These are phyloP conservation scores for Ginglymostoma cirratum DNA, from an alignment of 2,113 vertebrate species.

Conservation along the genomic window DNA sequence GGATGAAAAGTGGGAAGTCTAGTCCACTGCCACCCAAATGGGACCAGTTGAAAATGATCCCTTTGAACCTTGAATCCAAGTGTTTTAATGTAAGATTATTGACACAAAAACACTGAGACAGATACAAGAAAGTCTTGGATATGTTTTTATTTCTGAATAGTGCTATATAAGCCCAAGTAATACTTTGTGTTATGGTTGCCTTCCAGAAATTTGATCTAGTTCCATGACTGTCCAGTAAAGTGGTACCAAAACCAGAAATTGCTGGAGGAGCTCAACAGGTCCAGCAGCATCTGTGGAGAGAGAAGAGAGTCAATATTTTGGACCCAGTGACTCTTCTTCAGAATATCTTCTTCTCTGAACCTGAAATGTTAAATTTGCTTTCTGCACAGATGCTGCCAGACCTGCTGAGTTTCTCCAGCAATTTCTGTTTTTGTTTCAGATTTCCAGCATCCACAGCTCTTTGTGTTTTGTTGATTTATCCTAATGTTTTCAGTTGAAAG, in stretches of 20 bases:
- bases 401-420: too few relatives aligned
- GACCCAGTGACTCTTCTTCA: too few relatives aligned
- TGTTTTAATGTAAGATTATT: neutral
- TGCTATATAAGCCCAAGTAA: neutral
- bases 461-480: neutral
- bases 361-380: too few relatives aligned
- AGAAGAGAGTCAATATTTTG: too few relatives aligned
- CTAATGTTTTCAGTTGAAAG: neutral
- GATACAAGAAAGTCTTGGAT: neutral
- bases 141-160: neutral
- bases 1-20: neutral
- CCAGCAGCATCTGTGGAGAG: too few relatives aligned
- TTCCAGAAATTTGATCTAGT: neutral
- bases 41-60: neutral
- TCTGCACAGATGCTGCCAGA: too few relatives aligned
- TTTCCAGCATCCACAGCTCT: too few relatives aligned
- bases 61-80: neutral
- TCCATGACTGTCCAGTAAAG: neutral
- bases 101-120: neutral
- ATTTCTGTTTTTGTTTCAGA: too few relatives aligned
- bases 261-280: too few relatives aligned
- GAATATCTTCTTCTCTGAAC: too few relatives aligned
- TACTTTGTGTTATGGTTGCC: neutral
- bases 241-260: too few relatives aligned
- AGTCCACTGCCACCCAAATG: neutral